Evolutionary conservation across 2,888 invertebrate genomes (phyloP).

Genomic region (Ennomos erosarius): DNA sequence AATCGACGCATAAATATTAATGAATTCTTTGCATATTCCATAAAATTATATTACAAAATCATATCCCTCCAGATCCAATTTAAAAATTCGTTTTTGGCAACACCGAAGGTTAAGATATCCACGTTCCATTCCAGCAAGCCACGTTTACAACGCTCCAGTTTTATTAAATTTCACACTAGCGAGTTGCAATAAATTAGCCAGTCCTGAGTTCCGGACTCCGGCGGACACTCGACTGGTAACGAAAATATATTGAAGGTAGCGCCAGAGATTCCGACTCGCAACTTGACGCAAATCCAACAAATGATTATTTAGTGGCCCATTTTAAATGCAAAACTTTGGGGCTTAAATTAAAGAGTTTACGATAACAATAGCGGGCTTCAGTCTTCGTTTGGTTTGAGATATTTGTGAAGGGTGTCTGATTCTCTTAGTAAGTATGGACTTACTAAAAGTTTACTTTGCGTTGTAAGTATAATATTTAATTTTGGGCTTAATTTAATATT

Average conservation of each 20-base stretch:
- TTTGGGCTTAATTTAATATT: too few species aligned
- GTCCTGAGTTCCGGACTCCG: constrained; percentile 37
- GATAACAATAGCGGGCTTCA: not conserved
- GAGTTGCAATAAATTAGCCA: constrained; percentile 64
- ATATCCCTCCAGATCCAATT: constrained; percentile 12
- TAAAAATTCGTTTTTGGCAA: constrained; percentile 13
- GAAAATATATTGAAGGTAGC: constrained; percentile 61
- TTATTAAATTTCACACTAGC: constrained; percentile 70
- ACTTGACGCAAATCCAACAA: constrained; percentile 39
- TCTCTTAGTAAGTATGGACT: too few species aligned
- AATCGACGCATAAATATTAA: too few species aligned
- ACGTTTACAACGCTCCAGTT: constrained; percentile 45
- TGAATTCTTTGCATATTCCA: too few species aligned
- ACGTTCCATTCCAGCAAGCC: constrained; percentile 40
- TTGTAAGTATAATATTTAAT: too few species aligned
- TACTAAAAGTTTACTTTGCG: too few species aligned
- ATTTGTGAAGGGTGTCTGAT: too few species aligned
- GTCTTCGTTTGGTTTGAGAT: not conserved
- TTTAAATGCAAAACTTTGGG: constrained; percentile 25
- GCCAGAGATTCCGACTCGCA: constrained; percentile 35
- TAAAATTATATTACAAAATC: constrained; percentile 9
- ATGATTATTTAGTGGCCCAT: constrained; percentile 42
- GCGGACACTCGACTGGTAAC: constrained; percentile 55
- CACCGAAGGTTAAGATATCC: constrained; percentile 31
- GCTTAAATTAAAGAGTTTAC: not conserved